Conservation (phyloP, 2,113 vertebrate species). For the Pseudonaja textilis region DNA sequence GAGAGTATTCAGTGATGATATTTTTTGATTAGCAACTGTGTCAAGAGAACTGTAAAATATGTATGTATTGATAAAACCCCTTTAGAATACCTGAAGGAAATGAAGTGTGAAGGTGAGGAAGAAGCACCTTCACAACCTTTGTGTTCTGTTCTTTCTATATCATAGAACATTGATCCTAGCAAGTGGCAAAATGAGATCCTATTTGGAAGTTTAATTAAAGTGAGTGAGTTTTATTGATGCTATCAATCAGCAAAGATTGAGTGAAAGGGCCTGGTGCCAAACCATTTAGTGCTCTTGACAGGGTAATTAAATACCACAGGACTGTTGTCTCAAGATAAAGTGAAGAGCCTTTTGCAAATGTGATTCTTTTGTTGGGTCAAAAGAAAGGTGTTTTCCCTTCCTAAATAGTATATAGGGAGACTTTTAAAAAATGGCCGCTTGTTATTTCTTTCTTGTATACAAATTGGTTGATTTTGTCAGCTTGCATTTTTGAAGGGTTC, state of each 20-base stretch:
- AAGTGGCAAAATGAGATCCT: constrained; percentile 55
- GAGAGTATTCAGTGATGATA: constrained; percentile 26
- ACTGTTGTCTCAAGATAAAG: constrained; percentile 59
- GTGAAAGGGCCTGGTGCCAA: constrained; percentile 47
- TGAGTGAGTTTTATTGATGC: constrained; percentile 64
- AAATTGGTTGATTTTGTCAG: neutral
- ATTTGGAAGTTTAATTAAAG: constrained; percentile 72
- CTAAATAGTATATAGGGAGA: constrained; percentile 35
- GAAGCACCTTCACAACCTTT: constrained; percentile 29
- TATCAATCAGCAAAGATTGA: constrained; percentile 61
- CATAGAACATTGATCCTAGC: constrained; percentile 52
- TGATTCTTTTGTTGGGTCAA: constrained; percentile 51
- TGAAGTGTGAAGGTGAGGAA: constrained; percentile 60
- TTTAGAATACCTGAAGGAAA: constrained; percentile 29
- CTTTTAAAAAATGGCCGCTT: constrained; percentile 31
- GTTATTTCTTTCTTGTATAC: neutral
- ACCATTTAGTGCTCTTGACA: constrained; percentile 57
- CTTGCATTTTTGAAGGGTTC: neutral
- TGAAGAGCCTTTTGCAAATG: constrained; percentile 38
- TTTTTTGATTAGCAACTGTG: constrained; percentile 46
- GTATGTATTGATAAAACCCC: constrained; percentile 26
- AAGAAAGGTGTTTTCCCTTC: constrained; percentile 28
- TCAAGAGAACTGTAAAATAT: constrained; percentile 36
- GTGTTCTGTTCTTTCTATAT: constrained; percentile 20
- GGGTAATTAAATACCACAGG: constrained; percentile 67